Evolutionary conservation across 23 tunicate species (phyloP).

Genomic region (Styela clava): DNA sequence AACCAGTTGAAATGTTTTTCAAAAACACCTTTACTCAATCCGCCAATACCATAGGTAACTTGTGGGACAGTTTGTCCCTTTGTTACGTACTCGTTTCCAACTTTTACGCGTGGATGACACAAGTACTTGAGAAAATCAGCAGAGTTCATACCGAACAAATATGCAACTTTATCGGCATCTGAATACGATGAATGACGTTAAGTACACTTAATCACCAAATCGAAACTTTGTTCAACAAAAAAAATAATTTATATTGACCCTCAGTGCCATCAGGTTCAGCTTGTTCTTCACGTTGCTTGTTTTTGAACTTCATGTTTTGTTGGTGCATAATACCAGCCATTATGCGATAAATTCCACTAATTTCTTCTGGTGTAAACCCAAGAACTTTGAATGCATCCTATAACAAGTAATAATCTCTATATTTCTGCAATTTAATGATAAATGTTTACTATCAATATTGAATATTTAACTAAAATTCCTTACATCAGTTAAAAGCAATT

Average conservation of each 20-base stretch:
- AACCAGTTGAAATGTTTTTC: conserved; percentile 95
- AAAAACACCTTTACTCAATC: conserved; percentile 85
- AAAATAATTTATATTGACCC: conserved; percentile 43
- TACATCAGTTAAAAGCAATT: conserved; percentile 41
- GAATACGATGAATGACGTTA: no score
- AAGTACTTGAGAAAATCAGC: conserved; percentile 88
- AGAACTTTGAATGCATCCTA: conserved; percentile 94
- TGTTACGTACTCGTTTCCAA: conserved; percentile 97
- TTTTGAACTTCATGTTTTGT: conserved; percentile 87
- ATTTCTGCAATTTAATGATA: no score
- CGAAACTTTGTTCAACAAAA: no score
- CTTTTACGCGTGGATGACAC: conserved; percentile 94
- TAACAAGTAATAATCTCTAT: no score
- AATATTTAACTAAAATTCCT: no score
- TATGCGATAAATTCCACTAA: conserved; percentile 79
- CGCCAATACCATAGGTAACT: conserved; percentile 70
- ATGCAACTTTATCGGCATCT: conserved; percentile 98
- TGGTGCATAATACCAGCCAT: conserved; percentile 94
- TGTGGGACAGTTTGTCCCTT: conserved; percentile 94
- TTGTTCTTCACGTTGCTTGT: conserved; percentile 96
- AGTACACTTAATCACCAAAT: no score
- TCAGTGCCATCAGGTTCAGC: conserved; percentile 96
- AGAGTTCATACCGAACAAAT: conserved; percentile 94
- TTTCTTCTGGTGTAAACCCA: conserved; percentile 88
- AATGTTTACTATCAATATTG: no score